Evolutionary conservation across 2,113 vertebrate species (phyloP).

Genomic region (Propithecus coquereli): DNA sequence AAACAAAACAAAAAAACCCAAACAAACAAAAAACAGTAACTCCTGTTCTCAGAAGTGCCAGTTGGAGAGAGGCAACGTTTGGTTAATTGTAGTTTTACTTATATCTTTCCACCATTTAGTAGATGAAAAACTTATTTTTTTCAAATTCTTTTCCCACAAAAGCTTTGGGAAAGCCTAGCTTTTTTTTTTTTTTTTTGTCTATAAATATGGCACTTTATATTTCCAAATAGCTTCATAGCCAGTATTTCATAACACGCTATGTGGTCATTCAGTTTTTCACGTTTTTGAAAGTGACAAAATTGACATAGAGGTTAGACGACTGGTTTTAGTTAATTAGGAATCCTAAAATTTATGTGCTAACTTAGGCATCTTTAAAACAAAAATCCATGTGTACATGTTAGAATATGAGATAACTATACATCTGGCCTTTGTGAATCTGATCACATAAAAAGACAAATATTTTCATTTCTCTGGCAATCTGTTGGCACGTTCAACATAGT

Average conservation of each 20-base stretch:
- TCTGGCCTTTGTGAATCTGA: background rate
- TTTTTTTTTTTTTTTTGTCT: background rate
- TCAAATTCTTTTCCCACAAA: slow-evolving; percentile 16
- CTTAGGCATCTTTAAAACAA: background rate
- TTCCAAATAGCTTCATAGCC: background rate
- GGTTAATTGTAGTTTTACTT: background rate
- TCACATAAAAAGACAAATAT: background rate
- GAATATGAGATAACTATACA: background rate
- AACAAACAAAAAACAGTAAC: too few relatives aligned
- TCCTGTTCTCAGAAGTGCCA: background rate
- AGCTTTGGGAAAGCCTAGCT: background rate
- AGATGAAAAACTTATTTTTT: background rate
- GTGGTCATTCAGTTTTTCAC: background rate
- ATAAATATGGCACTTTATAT: background rate
- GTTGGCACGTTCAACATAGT: background rate
- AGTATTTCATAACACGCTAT: background rate
- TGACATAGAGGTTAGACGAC: background rate
- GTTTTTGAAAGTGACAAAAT: slow-evolving; percentile 24
- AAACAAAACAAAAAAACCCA: background rate
- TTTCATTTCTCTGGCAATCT: background rate
- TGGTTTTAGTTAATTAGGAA: background rate
- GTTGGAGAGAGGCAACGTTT: background rate
- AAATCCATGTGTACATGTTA: background rate
- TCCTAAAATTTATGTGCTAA: background rate
- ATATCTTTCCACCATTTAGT: background rate